phyloP scores from a whole-genome alignment of 2,888 invertebrate species.

The Arrhopalites spinosus region DNA sequence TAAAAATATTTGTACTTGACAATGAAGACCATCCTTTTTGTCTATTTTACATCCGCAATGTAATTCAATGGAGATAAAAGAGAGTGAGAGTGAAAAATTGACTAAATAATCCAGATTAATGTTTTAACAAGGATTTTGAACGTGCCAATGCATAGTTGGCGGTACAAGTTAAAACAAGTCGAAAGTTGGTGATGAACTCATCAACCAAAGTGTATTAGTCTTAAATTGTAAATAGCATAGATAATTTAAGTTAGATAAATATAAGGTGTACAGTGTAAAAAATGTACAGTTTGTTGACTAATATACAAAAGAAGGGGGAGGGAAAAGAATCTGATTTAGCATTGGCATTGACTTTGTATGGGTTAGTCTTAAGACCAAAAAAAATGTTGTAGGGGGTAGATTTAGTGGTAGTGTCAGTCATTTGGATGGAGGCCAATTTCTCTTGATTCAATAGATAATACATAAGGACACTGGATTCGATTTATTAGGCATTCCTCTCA shows the following conservation, averaged over 20 bases:
- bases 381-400: not conserved
- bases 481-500: slow-evolving; percentile 12
- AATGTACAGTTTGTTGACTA: not conserved
- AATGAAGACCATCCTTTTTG: too few relatives aligned
- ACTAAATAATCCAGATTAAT: slow-evolving; percentile 19
- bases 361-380: not conserved
- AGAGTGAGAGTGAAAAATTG: slow-evolving; percentile 7
- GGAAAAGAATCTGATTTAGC: not conserved
- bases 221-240: not conserved
- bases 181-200: slow-evolving; percentile 7
- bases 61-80: too few relatives aligned
- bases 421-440: slow-evolving; percentile 17
- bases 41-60: too few relatives aligned
- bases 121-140: not conserved
- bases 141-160: slow-evolving; percentile 24
- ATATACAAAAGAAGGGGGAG: too few relatives aligned
- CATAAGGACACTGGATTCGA: not conserved
- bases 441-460: slow-evolving; percentile 1
- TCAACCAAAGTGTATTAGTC: not conserved
- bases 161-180: not conserved
- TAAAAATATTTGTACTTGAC: too few relatives aligned
- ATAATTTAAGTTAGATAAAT: not conserved
- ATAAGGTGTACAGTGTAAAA: not conserved
- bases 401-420: slow-evolving; percentile 18
- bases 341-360: not conserved